These are phyloP conservation scores for Anthonomus grandis DNA, from an alignment of 1,140 invertebrate genomes.

Conservation along the genomic window DNA sequence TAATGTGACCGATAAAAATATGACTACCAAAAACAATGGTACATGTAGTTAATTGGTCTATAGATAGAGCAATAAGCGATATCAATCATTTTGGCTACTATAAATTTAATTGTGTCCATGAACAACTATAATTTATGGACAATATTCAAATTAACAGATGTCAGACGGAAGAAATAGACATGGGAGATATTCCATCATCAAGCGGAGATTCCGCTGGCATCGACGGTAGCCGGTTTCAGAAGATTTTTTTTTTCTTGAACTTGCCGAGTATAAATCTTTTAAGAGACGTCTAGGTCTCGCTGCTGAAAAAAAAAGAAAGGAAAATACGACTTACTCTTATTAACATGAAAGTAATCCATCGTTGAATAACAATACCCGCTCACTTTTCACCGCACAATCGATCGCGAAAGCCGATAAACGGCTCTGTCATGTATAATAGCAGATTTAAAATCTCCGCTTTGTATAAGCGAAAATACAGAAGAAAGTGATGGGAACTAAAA, in stretches of 20 bases:
- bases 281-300: conserved; percentile 8
- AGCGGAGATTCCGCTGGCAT: conserved; percentile 17
- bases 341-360: conserved; percentile 30
- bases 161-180: conserved; percentile 20
- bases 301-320: conserved; percentile 14
- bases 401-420: conserved; percentile 21
- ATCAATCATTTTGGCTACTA: conserved; percentile 19
- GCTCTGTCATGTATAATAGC: conserved; percentile 18
- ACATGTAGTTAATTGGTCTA: too few species aligned
- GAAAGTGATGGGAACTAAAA: conserved; percentile 17
- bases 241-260: conserved; percentile 12
- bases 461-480: conserved; percentile 15
- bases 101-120: conserved; percentile 23
- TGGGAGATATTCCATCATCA: conserved; percentile 20
- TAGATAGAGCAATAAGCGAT: too few species aligned
- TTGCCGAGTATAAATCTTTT: conserved; percentile 16
- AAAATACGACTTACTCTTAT: conserved; percentile 32
- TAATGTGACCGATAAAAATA: too few species aligned
- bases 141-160: conserved; percentile 24
- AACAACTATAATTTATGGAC: conserved; percentile 14
- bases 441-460: conserved; percentile 9
- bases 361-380: conserved; percentile 21
- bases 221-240: conserved; percentile 17
- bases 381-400: conserved; percentile 28
- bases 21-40: too few species aligned